phyloP scores from a whole-genome alignment of 2,113 vertebrate species.

The Cyanoramphus novaezelandiae region DNA sequence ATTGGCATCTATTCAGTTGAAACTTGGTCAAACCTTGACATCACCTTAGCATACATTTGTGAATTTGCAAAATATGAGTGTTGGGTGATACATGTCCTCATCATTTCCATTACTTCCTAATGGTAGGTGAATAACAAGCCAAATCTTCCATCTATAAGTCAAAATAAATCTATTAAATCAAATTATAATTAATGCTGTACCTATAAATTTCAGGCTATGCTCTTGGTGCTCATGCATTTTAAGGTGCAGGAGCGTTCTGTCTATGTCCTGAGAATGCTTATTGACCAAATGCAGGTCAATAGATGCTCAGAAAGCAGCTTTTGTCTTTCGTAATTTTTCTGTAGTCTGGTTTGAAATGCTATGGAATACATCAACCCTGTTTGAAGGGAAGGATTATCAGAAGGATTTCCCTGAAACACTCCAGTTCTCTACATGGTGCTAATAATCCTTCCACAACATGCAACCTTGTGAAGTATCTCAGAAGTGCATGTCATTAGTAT shows the following conservation, averaged over 20 bases:
- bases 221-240: not conserved
- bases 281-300: not conserved
- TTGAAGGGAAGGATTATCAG: not conserved
- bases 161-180: not conserved
- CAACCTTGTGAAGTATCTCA: not conserved
- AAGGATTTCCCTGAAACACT: not conserved
- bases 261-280: not conserved
- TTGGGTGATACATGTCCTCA: constrained; percentile 2
- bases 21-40: constrained; percentile 37
- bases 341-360: not conserved
- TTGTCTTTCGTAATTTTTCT: not conserved
- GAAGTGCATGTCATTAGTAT: not conserved
- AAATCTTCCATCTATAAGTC: not conserved
- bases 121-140: not conserved
- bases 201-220: not conserved
- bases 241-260: not conserved
- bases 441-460: not conserved
- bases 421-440: not conserved
- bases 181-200: not conserved
- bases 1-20: constrained; percentile 7
- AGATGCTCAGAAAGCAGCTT: not conserved
- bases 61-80: not conserved
- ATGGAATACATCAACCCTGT: not conserved
- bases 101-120: constrained; percentile 27
- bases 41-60: not conserved